Evolutionary conservation across 1,140 invertebrate genomes (phyloP), one percentile per base, ranked within the genome.

Genomic region (Bombyx mandarina): DNA sequence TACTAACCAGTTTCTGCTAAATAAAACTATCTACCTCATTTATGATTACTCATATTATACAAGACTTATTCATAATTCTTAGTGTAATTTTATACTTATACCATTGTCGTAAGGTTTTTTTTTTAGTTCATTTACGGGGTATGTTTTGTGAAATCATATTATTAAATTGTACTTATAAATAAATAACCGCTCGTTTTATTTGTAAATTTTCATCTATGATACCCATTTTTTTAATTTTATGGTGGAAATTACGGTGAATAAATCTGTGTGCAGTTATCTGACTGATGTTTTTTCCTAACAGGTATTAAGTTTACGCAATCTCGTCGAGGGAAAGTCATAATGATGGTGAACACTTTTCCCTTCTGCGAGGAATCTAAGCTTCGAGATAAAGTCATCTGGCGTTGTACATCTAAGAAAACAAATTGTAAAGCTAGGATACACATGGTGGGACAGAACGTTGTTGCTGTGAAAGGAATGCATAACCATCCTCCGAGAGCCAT

Each of bases 301-400:
- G 87, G 86, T 69, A 87, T 89, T 65, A 83, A 86, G 67, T 89
- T 88, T 70, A 71, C 88, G 63, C 86, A 86, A 61, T 89, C 88
- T 46, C 75, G 88, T 6, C 86, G 86, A 22, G 88, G 88, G 47
- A 89, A 89, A 66, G 73, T 89, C n/a, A 84, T 89, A 54, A 89
- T 89, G 86, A 82, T 89, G 77, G 86, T 89, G 64, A 89, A 89
- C 58, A 88, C 86, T 48, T 89, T 89, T 66, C 86, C 88, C 7
- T 89, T 89, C 64, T 89, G 88, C 62, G 88, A 89, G 63, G 88
- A 89, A 64, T 89, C 88, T 6, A 86, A 86, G 58, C 69, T 89
- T 65, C 68, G 83, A 59, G 85, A 86, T 60, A 89, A 89, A 61
- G 84, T 89, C 9, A 89, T 89, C 53, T 89, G 88, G 88, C 69